These are phyloP conservation scores for Xestia ashworthii DNA, from an alignment of 2,888 invertebrate genomes.

Conservation along the genomic window DNA sequence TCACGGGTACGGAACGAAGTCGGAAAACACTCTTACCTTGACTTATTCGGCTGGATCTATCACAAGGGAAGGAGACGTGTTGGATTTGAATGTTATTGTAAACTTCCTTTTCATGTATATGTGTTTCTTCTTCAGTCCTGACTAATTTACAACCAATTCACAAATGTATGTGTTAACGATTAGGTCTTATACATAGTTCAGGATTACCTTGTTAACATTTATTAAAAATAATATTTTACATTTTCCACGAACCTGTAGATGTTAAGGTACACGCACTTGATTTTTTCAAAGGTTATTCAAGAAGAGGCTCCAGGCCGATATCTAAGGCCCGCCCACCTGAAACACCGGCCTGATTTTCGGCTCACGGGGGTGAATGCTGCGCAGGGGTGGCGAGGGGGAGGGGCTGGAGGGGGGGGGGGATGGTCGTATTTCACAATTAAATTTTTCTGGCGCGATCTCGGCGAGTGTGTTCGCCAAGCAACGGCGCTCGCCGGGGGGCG, in stretches of 20 bases:
- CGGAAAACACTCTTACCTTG: too few species aligned
- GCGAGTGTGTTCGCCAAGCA: slow-evolving; percentile 84
- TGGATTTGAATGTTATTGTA: too few species aligned
- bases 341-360: slow-evolving; percentile 57
- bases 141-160: background rate
- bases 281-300: slow-evolving; percentile 37
- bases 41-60: too few species aligned
- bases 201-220: background rate
- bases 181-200: background rate
- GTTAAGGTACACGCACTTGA: slow-evolving; percentile 15
- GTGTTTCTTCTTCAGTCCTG: background rate
- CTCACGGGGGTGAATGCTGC: slow-evolving; percentile 57
- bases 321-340: slow-evolving; percentile 68
- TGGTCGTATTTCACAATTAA: slow-evolving; percentile 88
- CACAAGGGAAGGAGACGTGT: too few species aligned
- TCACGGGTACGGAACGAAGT: too few species aligned
- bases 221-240: background rate
- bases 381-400: slow-evolving; percentile 50
- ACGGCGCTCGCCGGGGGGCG: slow-evolving; percentile 79
- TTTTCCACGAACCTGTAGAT: background rate
- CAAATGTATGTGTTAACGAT: background rate
- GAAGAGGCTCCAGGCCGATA: slow-evolving; percentile 27
- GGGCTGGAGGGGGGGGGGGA: slow-evolving; percentile 63
- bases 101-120: background rate
- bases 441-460: slow-evolving; percentile 88